Conservation (phyloP, 1,140 invertebrate genomes). For the Ceratosolen solmsi region DNA sequence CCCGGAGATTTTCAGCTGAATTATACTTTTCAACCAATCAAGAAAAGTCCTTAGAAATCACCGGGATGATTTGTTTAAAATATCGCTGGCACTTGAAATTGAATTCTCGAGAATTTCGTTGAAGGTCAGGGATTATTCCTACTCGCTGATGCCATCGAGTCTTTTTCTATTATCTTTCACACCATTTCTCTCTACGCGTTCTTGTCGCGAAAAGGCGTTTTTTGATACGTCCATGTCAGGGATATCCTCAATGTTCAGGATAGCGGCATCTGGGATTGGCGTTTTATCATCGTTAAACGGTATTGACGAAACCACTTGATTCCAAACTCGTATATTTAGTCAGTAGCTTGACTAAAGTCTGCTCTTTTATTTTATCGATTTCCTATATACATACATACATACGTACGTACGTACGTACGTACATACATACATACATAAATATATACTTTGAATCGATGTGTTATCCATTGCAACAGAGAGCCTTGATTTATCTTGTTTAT, state of each 20-base stretch:
- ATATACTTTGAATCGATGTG: too few species aligned
- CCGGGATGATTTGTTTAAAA: too few species aligned
- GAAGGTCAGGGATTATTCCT: neutral
- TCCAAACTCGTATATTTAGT: neutral
- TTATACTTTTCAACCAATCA: too few species aligned
- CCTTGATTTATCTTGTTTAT: too few species aligned
- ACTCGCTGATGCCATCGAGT: neutral
- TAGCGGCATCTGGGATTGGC: neutral
- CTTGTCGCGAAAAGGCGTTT: neutral
- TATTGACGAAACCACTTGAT: neutral
- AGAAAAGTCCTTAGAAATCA: too few species aligned
- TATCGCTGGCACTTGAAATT: too few species aligned
- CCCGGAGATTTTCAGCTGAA: too few species aligned
- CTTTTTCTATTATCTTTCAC: neutral
- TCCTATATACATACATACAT: neutral
- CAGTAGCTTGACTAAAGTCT: neutral
- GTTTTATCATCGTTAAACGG: neutral
- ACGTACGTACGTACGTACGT: neutral
- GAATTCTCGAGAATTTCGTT: too few species aligned
- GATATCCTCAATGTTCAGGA: neutral
- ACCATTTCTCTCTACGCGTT: neutral
- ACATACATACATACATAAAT: neutral
- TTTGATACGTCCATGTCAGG: neutral
- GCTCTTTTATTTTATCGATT: neutral
- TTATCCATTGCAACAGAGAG: too few species aligned